Conservation (phyloP, 2,888 invertebrate species). For the Pterobdella sp. region DNA sequence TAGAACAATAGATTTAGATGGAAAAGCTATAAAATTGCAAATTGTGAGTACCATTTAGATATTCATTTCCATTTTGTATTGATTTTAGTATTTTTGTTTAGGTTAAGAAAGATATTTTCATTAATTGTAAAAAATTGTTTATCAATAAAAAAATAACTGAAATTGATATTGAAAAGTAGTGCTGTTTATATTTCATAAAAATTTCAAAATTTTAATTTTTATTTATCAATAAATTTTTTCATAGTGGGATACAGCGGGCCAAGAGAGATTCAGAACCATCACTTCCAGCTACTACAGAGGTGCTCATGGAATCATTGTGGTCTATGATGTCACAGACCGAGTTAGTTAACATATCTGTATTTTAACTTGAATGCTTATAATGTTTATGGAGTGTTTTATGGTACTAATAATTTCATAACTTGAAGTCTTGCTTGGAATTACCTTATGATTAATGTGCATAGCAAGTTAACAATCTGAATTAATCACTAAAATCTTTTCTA, state of each 20-base stretch:
- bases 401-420: too few relatives aligned
- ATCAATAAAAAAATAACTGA: neutral
- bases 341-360: slow-evolving; percentile 42
- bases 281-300: slow-evolving; percentile 56
- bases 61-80: neutral
- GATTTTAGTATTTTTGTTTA: neutral
- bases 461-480: too few relatives aligned
- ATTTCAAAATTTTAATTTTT: neutral
- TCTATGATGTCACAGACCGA: slow-evolving; percentile 99
- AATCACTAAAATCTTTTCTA: too few relatives aligned
- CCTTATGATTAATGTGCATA: too few relatives aligned
- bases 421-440: too few relatives aligned
- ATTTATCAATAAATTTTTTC: neutral
- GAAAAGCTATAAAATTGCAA: slow-evolving; percentile 98
- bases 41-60: slow-evolving; percentile 58
- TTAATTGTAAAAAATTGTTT: neutral
- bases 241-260: slow-evolving; percentile 37
- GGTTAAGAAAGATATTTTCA: neutral
- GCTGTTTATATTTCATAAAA: neutral
- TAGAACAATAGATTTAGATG: slow-evolving; percentile 95
- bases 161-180: neutral
- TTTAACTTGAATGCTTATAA: neutral
- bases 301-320: slow-evolving; percentile 98
- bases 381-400: too few relatives aligned
- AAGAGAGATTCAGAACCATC: slow-evolving; percentile 36